Base-by-base conservation (phyloP, 2,888 invertebrate genomes). In the Magallana nippona region DNA sequence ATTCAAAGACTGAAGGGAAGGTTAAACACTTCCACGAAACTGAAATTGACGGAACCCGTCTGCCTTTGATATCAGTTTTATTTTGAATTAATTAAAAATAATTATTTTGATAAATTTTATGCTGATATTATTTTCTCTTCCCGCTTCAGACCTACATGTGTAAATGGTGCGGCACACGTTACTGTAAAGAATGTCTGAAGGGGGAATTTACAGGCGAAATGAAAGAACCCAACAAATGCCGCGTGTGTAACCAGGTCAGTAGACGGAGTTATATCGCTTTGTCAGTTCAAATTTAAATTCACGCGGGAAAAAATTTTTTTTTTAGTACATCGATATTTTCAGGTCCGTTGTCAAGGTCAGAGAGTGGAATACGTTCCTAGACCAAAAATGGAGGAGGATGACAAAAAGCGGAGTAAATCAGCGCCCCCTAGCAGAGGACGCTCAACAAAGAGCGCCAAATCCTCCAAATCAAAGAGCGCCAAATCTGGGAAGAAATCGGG, bases 131-230 rank as follows among this genome's bases (percentile, higher is more conserved):
- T 55, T 15, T 84, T 17, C 44, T 27, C 32, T 71, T 71, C 5
- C 22, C 32, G 78, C 84, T 84, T n/a, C 90, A 94, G 93, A 93
- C 93, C 0, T 93, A 92, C 88, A 93, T 93, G 93, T 94, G 94
- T 88, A 94, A 94, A 87, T 94, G 93, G 93, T 94, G 94, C 84
- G 94, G 94, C 44, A 94, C 93, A 1, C 86, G 93, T 60, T 94
- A 91, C 88, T 94, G 94, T 83, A 89, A 89, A 77, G 93, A 93
- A 86, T 94, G 94, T 89, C 86, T 92, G 78, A 86, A 88, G 13
- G 94, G 93, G 0, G 93, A 93, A 22, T 94, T 93, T 86, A 82
- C 87, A 5, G 94, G 93, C 0, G 55, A 85, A 27, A 93, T 93
- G 93, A 85, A 82, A 56, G 93, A 93, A 32, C 57, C 92, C 3